Evolutionary conservation across 2,113 vertebrate genomes (phyloP).

Genomic region (Charina bottae): DNA sequence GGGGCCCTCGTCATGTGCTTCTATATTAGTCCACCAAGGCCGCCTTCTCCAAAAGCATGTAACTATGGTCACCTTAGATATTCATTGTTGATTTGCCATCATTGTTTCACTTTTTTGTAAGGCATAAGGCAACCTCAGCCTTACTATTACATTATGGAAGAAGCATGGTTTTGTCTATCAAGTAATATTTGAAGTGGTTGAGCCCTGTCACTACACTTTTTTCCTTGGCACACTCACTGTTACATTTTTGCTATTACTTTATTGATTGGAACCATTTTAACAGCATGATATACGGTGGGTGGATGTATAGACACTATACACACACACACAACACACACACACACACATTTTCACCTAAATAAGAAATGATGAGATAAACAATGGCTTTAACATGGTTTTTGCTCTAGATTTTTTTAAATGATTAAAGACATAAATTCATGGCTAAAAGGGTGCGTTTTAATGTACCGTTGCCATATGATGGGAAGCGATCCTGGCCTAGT

Average conservation of each 20-base stretch:
- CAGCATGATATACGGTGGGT: neutral
- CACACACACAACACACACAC: too few species aligned
- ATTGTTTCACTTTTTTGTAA: neutral
- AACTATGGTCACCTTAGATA: neutral
- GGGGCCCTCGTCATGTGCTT: neutral
- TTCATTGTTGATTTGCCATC: neutral
- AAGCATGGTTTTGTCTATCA: neutral
- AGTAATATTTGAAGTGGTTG: neutral
- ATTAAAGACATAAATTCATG: neutral
- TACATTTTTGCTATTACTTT: neutral
- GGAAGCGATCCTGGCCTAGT: neutral
- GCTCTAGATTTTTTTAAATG: neutral
- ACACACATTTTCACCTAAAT: neutral
- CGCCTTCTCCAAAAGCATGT: neutral
- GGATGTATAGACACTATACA: neutral
- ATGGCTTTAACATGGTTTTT: neutral
- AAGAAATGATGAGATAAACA: neutral
- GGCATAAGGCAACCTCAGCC: neutral
- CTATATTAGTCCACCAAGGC: neutral
- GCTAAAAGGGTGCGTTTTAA: neutral
- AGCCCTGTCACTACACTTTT: neutral
- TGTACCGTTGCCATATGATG: neutral
- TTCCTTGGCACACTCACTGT: neutral
- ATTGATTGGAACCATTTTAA: neutral
- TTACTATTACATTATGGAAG: neutral